Evolutionary conservation across 1,140 invertebrate species (phyloP).

Genomic region (Spodoptera frugiperda): DNA sequence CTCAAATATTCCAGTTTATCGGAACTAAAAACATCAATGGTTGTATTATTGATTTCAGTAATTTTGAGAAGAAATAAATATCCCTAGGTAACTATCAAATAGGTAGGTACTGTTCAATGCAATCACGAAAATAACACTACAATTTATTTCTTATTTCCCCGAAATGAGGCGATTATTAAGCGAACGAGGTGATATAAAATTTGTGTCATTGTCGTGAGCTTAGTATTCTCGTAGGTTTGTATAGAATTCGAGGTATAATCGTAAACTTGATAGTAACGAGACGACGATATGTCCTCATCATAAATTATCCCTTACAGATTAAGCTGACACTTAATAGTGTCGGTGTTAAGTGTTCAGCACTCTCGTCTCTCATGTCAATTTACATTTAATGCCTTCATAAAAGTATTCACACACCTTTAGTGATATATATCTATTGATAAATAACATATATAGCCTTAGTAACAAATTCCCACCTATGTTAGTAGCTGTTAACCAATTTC

Average conservation of each 20-base stretch:
- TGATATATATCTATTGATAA: conserved; percentile 6
- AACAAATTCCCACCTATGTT: conserved; percentile 16
- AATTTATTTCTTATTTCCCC: neutral
- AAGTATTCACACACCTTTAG: neutral
- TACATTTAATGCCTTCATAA: conserved; percentile 29
- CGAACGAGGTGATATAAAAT: conserved; percentile 11
- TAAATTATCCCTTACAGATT: conserved; percentile 31
- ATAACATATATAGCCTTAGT: neutral
- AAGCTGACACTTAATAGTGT: conserved; percentile 34
- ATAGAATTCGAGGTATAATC: conserved; percentile 10
- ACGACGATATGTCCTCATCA: conserved; percentile 11
- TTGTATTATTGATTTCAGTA: no score
- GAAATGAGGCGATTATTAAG: neutral
- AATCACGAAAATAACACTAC: no score
- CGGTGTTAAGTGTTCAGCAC: conserved; percentile 25
- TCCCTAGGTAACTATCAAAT: no score
- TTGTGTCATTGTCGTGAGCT: conserved; percentile 11
- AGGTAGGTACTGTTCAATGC: no score
- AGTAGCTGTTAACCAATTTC: conserved; percentile 4
- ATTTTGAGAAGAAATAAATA: no score
- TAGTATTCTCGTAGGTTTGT: conserved; percentile 7
- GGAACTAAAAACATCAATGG: no score
- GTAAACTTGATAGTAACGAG: conserved; percentile 27
- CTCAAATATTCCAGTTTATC: no score
- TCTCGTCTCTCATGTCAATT: conserved; percentile 29